A percentile compares a stretch with the other conserved stretches of the same genome.
phyloP scores from a whole-genome alignment of 1,140 invertebrate species.

The Lasioglossum albipes region DNA sequence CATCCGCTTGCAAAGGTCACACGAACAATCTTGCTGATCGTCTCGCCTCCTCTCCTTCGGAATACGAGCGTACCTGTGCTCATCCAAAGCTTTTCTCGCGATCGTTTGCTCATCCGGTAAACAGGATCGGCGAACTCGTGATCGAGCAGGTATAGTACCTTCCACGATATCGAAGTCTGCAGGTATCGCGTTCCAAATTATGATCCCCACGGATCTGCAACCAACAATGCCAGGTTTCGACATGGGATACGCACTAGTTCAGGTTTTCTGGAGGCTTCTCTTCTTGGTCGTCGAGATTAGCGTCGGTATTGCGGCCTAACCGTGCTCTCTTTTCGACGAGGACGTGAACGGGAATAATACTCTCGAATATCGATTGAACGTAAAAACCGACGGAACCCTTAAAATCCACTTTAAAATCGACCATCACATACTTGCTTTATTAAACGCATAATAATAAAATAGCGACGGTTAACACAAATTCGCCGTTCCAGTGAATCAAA shows the following conservation, averaged over 20 bases:
- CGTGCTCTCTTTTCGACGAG: not conserved
- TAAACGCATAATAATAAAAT: slow-evolving; percentile 59
- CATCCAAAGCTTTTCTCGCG: not conserved
- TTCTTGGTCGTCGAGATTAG: not conserved
- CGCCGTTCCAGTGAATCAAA: slow-evolving; percentile 3
- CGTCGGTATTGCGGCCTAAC: not conserved
- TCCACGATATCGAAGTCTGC: not conserved
- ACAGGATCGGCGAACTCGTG: not conserved
- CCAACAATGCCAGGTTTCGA: slow-evolving; percentile 47
- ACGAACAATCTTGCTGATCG: not conserved
- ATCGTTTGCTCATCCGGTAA: not conserved
- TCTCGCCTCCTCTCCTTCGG: not conserved
- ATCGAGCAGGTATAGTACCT: not conserved
- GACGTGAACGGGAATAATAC: not conserved
- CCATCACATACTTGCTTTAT: slow-evolving; percentile 49
- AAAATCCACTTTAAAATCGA: not conserved
- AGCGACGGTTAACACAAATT: slow-evolving; percentile 50
- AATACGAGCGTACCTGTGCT: not conserved
- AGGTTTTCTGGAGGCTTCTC: not conserved
- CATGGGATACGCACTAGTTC: slow-evolving; percentile 12
- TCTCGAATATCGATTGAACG: not conserved
- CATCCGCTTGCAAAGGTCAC: not conserved
- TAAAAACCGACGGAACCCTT: slow-evolving; percentile 1
- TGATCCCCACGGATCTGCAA: slow-evolving; percentile 37
- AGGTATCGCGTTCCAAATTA: not conserved